Conservation (phyloP, 2,888 invertebrate genomes). For the Melinaea menophilus region DNA sequence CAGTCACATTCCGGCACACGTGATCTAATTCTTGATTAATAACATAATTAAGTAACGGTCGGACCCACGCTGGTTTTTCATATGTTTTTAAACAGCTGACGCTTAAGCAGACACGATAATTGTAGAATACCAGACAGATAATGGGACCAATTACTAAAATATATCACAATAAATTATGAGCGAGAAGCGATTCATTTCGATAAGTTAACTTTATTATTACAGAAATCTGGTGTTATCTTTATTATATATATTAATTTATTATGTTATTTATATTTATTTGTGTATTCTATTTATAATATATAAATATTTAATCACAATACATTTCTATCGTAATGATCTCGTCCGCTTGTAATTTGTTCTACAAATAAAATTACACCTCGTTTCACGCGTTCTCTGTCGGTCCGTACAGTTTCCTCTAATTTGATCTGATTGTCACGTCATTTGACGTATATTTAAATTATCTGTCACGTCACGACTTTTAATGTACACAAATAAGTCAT, state of each 20-base stretch:
- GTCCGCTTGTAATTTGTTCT: slow-evolving; percentile 14
- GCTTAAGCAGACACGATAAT: slow-evolving; percentile 45
- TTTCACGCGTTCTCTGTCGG: slow-evolving; percentile 48
- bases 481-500: slow-evolving; percentile 9
- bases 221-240: not conserved
- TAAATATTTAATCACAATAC: not conserved
- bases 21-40: slow-evolving; percentile 22
- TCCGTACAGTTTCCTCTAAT: slow-evolving; percentile 58
- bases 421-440: slow-evolving; percentile 66
- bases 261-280: not conserved
- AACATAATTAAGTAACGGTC: slow-evolving; percentile 24
- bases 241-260: not conserved
- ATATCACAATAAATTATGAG: slow-evolving; percentile 34
- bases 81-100: slow-evolving; percentile 34
- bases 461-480: slow-evolving; percentile 34
- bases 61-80: slow-evolving; percentile 12
- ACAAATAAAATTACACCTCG: slow-evolving; percentile 52
- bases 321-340: not conserved
- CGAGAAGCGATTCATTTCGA: slow-evolving; percentile 15
- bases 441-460: slow-evolving; percentile 60
- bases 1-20: slow-evolving; percentile 13
- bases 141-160: slow-evolving; percentile 27
- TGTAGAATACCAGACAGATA: slow-evolving; percentile 24
- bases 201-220: not conserved
- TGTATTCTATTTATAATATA: no score